phyloP scores from a whole-genome alignment of 53 echinoderm and acorn worm genomes.

The Paracentrotus lividus region DNA sequence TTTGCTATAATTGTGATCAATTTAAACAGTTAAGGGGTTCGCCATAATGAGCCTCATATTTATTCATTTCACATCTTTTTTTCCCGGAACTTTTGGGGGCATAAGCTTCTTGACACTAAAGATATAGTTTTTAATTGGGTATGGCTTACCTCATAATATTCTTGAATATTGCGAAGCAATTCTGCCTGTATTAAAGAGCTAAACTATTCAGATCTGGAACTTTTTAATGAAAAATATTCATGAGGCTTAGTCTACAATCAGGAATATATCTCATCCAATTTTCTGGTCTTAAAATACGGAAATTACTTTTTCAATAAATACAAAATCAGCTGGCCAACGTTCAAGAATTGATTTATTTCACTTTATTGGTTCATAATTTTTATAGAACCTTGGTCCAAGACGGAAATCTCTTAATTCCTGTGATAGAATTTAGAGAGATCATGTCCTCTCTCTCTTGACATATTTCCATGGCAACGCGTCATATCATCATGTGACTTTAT shows the following conservation, averaged over 20 bases:
- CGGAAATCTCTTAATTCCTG: constrained; percentile 22
- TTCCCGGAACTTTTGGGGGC: too few relatives aligned
- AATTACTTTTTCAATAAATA: not conserved
- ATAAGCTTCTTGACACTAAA: too few relatives aligned
- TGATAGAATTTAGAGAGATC: not conserved
- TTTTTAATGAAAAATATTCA: not conserved
- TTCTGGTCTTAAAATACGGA: not conserved
- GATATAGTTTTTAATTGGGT: too few relatives aligned
- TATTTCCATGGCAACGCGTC: not conserved
- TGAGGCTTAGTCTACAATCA: not conserved
- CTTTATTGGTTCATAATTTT: not conserved
- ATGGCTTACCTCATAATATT: too few relatives aligned
- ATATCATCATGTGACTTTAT: constrained; percentile 20
- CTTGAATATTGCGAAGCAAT: too few relatives aligned
- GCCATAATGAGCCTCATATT: too few relatives aligned
- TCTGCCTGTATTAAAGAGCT: too few relatives aligned
- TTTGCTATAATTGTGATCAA: too few relatives aligned
- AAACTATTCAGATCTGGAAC: too few relatives aligned
- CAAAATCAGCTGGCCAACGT: not conserved
- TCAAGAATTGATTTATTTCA: not conserved
- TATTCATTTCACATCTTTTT: too few relatives aligned
- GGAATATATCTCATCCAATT: not conserved
- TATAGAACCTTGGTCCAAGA: not conserved
- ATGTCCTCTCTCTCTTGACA: not conserved
- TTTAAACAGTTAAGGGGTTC: too few relatives aligned